Base-by-base conservation (phyloP, 1,140 invertebrate species). In the Panagrolaimus sp. region DNA sequence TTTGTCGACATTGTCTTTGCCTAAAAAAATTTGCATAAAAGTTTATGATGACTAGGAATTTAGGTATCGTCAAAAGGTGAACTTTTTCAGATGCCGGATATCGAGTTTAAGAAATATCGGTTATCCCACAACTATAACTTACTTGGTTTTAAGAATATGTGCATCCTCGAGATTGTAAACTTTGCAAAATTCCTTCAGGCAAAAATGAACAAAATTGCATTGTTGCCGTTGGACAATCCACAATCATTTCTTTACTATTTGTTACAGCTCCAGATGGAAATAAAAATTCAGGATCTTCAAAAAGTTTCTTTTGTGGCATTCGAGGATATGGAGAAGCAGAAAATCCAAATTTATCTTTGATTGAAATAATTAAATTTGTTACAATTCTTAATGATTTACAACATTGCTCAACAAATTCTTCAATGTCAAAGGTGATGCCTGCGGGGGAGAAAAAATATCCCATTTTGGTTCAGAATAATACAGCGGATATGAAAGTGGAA, bases 91-190 rank as follows among this genome's bases (percentile, higher is more conserved):
- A n/a, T n/a, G n/a, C n/a, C n/a, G n/a, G n/a, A n/a, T n/a, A n/a
- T n/a, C n/a, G n/a, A n/a, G n/a, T n/a, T n/a, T n/a, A n/a, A n/a
- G n/a, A n/a, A n/a, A n/a, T n/a, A n/a, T n/a, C n/a, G n/a, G n/a
- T n/a, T n/a, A n/a, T n/a, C n/a, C n/a, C n/a, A n/a, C n/a, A n/a
- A n/a, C n/a, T n/a, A n/a, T n/a, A n/a, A 17, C 52, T 58, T 12
- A 58, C 52, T 58, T 58, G 21, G 21, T n/a, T 58, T 21, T n/a
- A 58, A 58, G 17, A 58, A 58, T 58, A 58, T 6, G 52, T 58
- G 28, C 52, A 58, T 58, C 52, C 52, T 1, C 52, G 52, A 12
- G 52, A 21, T 21, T 58, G 52, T n/a, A 58, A 17, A 4, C 14
- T 21, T 21, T 17, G 21, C 17, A 58, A 58, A 58, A 58, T 28